Evolutionary conservation across 2,113 vertebrate species (phyloP).

Genomic region (Nibea coibor): DNA sequence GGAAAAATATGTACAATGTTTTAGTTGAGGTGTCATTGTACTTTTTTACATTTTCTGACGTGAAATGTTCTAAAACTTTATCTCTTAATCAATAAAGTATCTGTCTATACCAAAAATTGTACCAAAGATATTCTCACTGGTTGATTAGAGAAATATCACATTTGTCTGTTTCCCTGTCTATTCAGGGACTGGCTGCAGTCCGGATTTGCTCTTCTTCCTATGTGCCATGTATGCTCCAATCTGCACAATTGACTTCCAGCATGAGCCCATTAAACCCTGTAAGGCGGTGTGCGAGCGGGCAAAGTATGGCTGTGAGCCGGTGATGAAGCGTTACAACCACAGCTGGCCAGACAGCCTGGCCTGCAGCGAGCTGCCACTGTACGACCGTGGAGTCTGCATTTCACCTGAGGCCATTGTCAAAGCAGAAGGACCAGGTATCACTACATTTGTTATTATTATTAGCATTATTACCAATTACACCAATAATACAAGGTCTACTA

Average conservation of each 20-base stretch:
- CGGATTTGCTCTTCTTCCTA: slow-evolving; percentile 95
- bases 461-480: background rate
- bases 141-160: background rate
- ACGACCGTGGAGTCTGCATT: slow-evolving; percentile 97
- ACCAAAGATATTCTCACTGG: background rate
- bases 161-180: background rate
- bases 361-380: slow-evolving; percentile 94
- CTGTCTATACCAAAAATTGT: background rate
- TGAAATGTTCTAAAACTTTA: background rate
- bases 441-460: background rate
- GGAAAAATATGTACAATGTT: background rate
- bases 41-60: background rate
- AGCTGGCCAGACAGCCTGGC: slow-evolving; percentile 96
- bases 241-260: slow-evolving; percentile 98
- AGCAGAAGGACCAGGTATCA: slow-evolving; percentile 90
- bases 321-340: slow-evolving; percentile 94
- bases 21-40: background rate
- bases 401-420: slow-evolving; percentile 97
- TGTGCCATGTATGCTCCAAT: slow-evolving; percentile 99
- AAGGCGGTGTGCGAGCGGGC: slow-evolving; percentile 96
- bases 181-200: slow-evolving; percentile 90
- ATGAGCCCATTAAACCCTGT: slow-evolving; percentile 98
- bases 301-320: slow-evolving; percentile 93
- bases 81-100: too few species aligned
- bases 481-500: too few species aligned